These are phyloP conservation scores for Aethina tumida DNA, from an alignment of 1,140 invertebrate genomes.

Conservation along the genomic window DNA sequence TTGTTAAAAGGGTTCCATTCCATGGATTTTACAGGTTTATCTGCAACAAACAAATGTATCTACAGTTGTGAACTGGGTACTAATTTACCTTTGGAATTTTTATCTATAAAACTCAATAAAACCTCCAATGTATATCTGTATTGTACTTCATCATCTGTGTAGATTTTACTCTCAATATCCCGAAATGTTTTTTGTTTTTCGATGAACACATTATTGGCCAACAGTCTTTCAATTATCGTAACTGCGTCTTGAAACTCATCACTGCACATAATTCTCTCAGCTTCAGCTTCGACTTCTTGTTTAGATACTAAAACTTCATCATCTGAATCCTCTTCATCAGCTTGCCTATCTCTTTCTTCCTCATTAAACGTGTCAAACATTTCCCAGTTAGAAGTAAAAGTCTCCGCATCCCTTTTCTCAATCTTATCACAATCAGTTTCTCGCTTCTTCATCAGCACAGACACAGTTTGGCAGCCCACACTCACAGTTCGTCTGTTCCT, in stretches of 20 bases:
- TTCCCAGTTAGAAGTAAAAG: conserved; percentile 59
- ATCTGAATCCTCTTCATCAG: too few species aligned
- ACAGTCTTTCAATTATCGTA: conserved; percentile 51
- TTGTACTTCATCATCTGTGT: conserved; percentile 44
- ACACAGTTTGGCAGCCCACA: conserved; percentile 54
- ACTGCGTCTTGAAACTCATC: conserved; percentile 46
- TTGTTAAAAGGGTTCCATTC: conserved; percentile 51
- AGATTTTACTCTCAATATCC: conserved; percentile 40
- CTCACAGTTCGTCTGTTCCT: conserved; percentile 48
- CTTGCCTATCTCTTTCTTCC: conserved; percentile 30
- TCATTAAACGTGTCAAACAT: conserved; percentile 54
- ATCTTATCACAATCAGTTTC: conserved; percentile 45
- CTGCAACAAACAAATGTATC: too few species aligned
- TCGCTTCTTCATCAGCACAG: conserved; percentile 44
- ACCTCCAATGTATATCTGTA: conserved; percentile 50
- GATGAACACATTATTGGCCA: conserved; percentile 52
- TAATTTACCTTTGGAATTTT: conserved; percentile 31
- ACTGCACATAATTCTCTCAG: conserved; percentile 27
- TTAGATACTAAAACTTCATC: too few species aligned
- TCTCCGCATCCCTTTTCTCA: conserved; percentile 42
- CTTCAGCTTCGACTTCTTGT: conserved; percentile 13
- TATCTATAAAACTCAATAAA: conserved; percentile 49
- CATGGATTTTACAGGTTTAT: conserved; percentile 41
- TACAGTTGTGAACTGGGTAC: too few species aligned
- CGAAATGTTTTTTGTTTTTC: conserved; percentile 53